Conservation (phyloP, 2,888 invertebrate genomes). For the Dione vanillae region DNA sequence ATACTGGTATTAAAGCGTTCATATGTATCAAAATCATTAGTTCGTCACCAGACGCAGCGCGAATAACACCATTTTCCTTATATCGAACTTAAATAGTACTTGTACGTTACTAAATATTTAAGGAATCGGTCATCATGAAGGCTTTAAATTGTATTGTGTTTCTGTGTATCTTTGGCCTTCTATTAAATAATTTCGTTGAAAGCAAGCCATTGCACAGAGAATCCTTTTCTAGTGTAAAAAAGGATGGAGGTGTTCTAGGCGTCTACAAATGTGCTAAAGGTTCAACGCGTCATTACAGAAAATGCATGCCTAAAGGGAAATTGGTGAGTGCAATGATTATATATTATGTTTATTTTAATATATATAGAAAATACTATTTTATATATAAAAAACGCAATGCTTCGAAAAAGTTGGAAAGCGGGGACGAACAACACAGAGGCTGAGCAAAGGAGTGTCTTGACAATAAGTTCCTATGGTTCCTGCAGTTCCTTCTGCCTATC, state of each 20-base stretch:
- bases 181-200: background rate
- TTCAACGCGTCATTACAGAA: background rate
- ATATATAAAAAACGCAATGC: too few species aligned
- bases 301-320: background rate
- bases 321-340: background rate
- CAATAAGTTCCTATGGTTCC: too few species aligned
- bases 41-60: background rate
- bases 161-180: background rate
- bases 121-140: constrained; percentile 4
- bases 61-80: background rate
- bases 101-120: too few species aligned
- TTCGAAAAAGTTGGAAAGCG: too few species aligned
- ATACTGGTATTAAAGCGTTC: background rate
- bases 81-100: too few species aligned
- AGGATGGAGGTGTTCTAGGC: background rate
- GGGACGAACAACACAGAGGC: too few species aligned
- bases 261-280: background rate
- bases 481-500: too few species aligned
- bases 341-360: background rate
- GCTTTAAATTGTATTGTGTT: background rate
- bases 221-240: background rate
- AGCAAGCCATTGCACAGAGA: background rate
- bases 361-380: too few species aligned
- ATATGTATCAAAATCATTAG: background rate
- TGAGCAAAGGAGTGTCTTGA: too few species aligned